phyloP scores from a whole-genome alignment of 2,113 vertebrate genomes.

The Ursus arctos region DNA sequence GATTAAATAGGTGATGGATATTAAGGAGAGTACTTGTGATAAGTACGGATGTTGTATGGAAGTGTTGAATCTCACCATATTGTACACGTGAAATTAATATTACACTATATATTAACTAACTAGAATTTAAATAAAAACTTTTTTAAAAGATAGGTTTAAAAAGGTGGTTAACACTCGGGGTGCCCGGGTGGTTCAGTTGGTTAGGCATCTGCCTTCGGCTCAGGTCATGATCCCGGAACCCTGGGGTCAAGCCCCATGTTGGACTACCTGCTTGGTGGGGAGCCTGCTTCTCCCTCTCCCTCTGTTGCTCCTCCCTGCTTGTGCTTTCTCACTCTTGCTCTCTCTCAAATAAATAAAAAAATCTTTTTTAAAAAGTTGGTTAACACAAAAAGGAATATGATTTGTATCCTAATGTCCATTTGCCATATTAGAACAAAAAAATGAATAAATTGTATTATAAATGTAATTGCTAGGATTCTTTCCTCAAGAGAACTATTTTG shows the following conservation, averaged over 20 bases:
- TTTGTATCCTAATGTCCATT: conserved; percentile 48
- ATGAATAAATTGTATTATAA: conserved; percentile 17
- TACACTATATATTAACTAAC: neutral
- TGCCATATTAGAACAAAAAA: conserved; percentile 44
- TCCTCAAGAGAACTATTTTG: conserved; percentile 11
- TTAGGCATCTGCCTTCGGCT: too few species aligned
- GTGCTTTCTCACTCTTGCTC: too few species aligned
- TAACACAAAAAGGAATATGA: neutral
- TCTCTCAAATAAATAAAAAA: neutral
- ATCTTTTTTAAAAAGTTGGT: neutral
- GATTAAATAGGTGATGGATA: neutral
- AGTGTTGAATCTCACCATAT: neutral
- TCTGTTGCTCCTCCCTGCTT: too few species aligned
- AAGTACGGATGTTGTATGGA: neutral
- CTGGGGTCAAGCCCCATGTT: too few species aligned
- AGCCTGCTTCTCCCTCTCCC: too few species aligned
- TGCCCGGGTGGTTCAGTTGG: too few species aligned
- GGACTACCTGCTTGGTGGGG: too few species aligned
- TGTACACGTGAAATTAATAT: neutral
- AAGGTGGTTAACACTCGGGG: neutral
- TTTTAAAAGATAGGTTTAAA: too few species aligned
- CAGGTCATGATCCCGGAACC: too few species aligned
- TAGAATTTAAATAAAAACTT: neutral
- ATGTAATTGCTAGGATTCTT: neutral
- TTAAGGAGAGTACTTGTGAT: neutral